A percentile compares a stretch with the other conserved stretches of the same genome.
phyloP scores from a whole-genome alignment of 2,888 invertebrate genomes.

The Phoenoteleia sp. region DNA sequence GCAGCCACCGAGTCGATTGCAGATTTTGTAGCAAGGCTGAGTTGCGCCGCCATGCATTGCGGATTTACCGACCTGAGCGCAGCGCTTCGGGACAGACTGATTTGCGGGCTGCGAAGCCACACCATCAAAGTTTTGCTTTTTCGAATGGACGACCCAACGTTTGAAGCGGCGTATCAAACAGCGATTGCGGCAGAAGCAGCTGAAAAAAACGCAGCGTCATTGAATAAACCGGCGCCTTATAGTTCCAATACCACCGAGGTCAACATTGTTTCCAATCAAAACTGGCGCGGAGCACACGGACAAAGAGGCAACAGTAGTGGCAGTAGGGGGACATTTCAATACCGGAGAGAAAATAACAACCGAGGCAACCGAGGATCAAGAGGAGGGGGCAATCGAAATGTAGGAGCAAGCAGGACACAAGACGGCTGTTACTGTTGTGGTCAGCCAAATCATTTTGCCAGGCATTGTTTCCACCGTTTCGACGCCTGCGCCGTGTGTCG shows the following conservation, averaged over 20 bases:
- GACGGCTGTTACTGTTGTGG: constrained; percentile 20
- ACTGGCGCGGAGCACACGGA: neutral
- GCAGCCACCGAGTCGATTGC: constrained; percentile 4
- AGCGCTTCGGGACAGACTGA: neutral
- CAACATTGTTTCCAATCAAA: neutral
- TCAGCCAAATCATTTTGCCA: constrained; percentile 17
- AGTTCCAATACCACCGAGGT: too few species aligned
- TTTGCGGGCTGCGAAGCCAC: constrained; percentile 13
- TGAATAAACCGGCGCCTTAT: neutral
- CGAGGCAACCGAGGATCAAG: neutral
- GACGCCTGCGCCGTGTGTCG: neutral
- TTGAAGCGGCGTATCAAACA: constrained; percentile 4
- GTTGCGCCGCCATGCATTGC: constrained; percentile 1
- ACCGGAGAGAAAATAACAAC: neutral
- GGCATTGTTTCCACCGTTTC: constrained; percentile 14
- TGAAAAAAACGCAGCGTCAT: constrained; percentile 16
- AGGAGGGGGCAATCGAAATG: neutral
- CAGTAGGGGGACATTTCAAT: neutral
- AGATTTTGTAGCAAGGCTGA: constrained; percentile 81
- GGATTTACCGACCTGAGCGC: neutral
- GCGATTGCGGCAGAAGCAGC: constrained; percentile 29
- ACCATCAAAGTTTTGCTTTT: constrained; percentile 23
- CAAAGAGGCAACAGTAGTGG: neutral
- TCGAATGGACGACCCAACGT: neutral
- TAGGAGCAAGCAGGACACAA: neutral